Evolutionary conservation across 2,888 invertebrate genomes (phyloP).

Genomic region (Idaea dimidiata): DNA sequence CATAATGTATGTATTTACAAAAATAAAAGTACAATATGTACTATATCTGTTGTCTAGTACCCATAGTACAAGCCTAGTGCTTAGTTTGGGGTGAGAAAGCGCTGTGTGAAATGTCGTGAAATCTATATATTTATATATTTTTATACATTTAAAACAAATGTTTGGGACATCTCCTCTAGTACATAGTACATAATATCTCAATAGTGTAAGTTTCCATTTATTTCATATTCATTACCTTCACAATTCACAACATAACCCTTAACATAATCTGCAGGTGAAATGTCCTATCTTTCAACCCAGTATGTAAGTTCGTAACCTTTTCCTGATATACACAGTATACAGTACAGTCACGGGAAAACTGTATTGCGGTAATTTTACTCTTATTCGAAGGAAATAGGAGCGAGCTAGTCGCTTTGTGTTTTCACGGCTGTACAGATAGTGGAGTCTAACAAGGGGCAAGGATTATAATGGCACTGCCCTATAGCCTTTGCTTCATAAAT

Average conservation of each 20-base stretch:
- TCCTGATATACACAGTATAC: slow-evolving; percentile 21
- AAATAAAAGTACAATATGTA: too few relatives aligned
- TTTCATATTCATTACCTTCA: slow-evolving; percentile 9
- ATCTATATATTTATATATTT: too few relatives aligned
- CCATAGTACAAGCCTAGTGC: too few relatives aligned
- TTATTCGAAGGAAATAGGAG: not conserved
- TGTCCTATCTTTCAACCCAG: slow-evolving; percentile 19
- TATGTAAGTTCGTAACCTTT: slow-evolving; percentile 19
- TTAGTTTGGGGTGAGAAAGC: too few relatives aligned
- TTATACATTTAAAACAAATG: too few relatives aligned
- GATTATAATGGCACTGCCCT: slow-evolving; percentile 20
- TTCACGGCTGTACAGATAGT: slow-evolving; percentile 15
- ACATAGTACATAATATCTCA: too few relatives aligned
- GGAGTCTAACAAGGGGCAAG: slow-evolving; percentile 14
- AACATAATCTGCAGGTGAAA: slow-evolving; percentile 4
- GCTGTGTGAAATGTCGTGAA: too few relatives aligned
- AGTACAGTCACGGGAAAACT: slow-evolving; percentile 11
- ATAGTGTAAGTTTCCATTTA: too few relatives aligned
- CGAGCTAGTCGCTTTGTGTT: not conserved
- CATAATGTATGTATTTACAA: too few relatives aligned
- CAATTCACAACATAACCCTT: slow-evolving; percentile 11
- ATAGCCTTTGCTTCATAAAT: slow-evolving; percentile 19
- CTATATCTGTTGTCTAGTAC: too few relatives aligned
- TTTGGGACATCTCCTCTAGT: too few relatives aligned
- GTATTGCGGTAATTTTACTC: not conserved